Evolutionary conservation across 2,888 invertebrate genomes (phyloP).

Genomic region (Trachelus tabidus): DNA sequence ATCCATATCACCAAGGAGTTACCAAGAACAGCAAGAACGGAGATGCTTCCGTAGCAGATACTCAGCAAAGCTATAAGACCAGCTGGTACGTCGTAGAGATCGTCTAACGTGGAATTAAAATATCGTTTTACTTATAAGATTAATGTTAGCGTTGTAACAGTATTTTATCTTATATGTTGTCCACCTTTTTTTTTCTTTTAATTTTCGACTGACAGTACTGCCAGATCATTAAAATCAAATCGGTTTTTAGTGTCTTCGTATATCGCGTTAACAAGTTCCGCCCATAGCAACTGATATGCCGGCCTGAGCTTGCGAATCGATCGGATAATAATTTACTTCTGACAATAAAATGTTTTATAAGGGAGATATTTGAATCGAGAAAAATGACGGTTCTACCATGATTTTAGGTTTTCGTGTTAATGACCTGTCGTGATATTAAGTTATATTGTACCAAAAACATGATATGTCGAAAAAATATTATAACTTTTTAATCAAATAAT

Average conservation of each 20-base stretch:
- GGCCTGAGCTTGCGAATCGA: not conserved
- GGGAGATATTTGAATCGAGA: not conserved
- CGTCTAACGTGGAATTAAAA: constrained; percentile 65
- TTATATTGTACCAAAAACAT: not conserved
- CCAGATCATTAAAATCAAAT: not conserved
- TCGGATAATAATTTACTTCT: too few relatives aligned
- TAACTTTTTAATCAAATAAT: too few relatives aligned
- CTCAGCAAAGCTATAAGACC: constrained; percentile 80
- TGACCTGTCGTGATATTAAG: not conserved
- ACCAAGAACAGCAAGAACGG: constrained; percentile 83
- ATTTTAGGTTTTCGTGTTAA: not conserved
- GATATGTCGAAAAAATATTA: not conserved
- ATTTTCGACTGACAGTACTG: not conserved
- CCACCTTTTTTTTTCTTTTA: not conserved
- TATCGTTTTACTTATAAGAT: not conserved
- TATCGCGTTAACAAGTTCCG: not conserved
- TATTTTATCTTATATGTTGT: too few relatives aligned
- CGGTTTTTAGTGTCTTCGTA: not conserved
- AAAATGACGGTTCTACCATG: not conserved
- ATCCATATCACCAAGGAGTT: constrained; percentile 89
- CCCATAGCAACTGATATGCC: not conserved
- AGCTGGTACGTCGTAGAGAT: constrained; percentile 79
- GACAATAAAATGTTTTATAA: not conserved
- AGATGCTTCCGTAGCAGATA: constrained; percentile 84
- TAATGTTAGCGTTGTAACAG: too few relatives aligned